A percentile compares a stretch with the other conserved stretches of the same genome.
These are phyloP conservation scores for Solenodon paradoxus DNA, from an alignment of 2,113 vertebrate genomes.

Conservation along the genomic window DNA sequence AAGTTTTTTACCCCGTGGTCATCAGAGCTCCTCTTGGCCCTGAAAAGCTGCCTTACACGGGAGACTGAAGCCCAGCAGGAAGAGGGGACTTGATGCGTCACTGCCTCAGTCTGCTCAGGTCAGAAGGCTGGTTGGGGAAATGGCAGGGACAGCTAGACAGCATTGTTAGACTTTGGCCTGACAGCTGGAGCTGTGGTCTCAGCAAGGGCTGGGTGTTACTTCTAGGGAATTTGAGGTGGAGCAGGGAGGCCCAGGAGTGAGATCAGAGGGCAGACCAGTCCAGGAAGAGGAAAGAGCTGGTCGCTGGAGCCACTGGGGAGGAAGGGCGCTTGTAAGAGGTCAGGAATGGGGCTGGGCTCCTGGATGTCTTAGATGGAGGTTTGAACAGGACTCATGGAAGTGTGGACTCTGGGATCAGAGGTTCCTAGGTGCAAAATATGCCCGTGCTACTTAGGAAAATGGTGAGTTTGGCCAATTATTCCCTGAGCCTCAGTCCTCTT, in stretches of 20 bases:
- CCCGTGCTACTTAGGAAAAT: background rate
- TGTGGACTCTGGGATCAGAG: background rate
- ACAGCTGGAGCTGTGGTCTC: background rate
- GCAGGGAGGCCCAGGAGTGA: conserved; percentile 47
- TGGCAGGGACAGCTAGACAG: background rate
- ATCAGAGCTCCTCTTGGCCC: background rate
- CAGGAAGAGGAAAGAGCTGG: background rate
- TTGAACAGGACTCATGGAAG: background rate
- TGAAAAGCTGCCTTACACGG: background rate
- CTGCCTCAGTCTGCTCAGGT: background rate
- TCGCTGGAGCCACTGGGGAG: background rate
- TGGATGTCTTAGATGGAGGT: background rate
- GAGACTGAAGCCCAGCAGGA: background rate
- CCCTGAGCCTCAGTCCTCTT: background rate
- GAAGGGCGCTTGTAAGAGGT: background rate
- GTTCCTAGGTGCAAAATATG: background rate
- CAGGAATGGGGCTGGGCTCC: background rate
- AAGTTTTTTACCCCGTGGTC: background rate
- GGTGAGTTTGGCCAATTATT: background rate
- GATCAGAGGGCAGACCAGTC: conserved; percentile 13
- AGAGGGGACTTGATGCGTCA: background rate
- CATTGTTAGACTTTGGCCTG: background rate
- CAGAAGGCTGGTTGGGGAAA: background rate
- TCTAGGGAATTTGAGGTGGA: conserved; percentile 57
- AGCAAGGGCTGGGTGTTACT: background rate